phyloP scores from a whole-genome alignment of 2,888 invertebrate genomes.

The Latrodectus elegans region DNA sequence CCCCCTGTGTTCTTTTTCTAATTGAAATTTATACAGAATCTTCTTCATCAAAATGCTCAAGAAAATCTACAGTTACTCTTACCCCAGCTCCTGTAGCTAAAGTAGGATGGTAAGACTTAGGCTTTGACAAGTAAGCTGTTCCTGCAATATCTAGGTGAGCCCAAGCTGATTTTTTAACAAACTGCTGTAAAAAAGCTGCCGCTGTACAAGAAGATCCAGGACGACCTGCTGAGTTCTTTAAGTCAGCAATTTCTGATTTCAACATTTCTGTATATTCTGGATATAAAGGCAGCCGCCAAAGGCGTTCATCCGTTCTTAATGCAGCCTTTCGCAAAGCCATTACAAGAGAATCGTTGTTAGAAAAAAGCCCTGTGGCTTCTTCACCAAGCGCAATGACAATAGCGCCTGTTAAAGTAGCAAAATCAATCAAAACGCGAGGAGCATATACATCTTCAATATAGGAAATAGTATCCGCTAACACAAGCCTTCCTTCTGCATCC shows the following conservation, averaged over 20 bases:
- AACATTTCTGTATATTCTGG: neutral
- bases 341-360: conserved; percentile 37
- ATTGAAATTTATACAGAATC: no score
- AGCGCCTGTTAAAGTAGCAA: conserved; percentile 70
- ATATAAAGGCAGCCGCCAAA: neutral
- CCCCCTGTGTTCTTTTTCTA: no score
- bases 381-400: conserved; percentile 63
- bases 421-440: conserved; percentile 35
- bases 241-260: neutral
- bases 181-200: conserved; percentile 15
- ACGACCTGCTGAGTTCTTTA: neutral
- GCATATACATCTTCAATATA: conserved; percentile 28
- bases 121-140: no score
- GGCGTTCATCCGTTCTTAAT: neutral
- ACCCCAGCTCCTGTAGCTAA: no score
- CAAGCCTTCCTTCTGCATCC: no score
- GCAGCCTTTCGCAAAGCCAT: neutral
- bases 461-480: conserved; percentile 59
- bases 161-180: conserved; percentile 14
- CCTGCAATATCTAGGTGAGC: conserved; percentile 46
- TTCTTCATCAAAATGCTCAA: no score
- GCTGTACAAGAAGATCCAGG: conserved; percentile 7
- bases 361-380: conserved; percentile 50
- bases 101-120: no score
- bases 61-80: no score